Evolutionary conservation across 2,113 vertebrate genomes (phyloP).

Genomic region (Suricata suricatta): DNA sequence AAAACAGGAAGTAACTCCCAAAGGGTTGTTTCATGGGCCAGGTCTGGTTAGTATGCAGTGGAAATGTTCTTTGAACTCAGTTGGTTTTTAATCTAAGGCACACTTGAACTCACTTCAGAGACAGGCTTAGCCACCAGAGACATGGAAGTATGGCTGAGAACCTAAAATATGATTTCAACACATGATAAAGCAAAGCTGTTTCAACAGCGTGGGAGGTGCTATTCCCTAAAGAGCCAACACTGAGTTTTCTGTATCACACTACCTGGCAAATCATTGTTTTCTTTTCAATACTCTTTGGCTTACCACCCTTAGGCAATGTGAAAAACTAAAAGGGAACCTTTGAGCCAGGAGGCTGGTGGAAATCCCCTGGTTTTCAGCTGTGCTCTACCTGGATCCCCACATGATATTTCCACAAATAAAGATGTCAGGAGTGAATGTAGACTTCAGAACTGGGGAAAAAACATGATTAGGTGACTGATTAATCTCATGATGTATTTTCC

Average conservation of each 20-base stretch:
- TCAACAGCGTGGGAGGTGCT: slow-evolving; percentile 24
- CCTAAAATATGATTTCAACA: slow-evolving; percentile 58
- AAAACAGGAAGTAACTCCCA: neutral
- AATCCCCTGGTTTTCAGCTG: slow-evolving; percentile 57
- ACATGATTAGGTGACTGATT: neutral
- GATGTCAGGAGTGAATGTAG: slow-evolving; percentile 14
- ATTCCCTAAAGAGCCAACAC: neutral
- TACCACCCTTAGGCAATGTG: slow-evolving; percentile 41
- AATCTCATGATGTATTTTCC: neutral
- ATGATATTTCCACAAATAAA: slow-evolving; percentile 39
- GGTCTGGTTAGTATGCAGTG: neutral
- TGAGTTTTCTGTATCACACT: neutral
- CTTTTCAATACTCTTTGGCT: slow-evolving; percentile 56
- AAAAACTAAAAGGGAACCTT: slow-evolving; percentile 33
- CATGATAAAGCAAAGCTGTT: slow-evolving; percentile 54
- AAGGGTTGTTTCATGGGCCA: neutral
- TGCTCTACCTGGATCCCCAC: neutral
- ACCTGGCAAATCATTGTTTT: slow-evolving; percentile 61
- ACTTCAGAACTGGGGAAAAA: neutral
- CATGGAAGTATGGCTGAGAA: neutral
- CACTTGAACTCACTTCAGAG: slow-evolving; percentile 62
- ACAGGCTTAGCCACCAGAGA: neutral
- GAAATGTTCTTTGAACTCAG: slow-evolving; percentile 33
- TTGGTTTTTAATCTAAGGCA: slow-evolving; percentile 32
- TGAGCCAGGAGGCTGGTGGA: slow-evolving; percentile 26